Base-by-base conservation (phyloP, 2,113 vertebrate species). In the Silurus meridionalis region DNA sequence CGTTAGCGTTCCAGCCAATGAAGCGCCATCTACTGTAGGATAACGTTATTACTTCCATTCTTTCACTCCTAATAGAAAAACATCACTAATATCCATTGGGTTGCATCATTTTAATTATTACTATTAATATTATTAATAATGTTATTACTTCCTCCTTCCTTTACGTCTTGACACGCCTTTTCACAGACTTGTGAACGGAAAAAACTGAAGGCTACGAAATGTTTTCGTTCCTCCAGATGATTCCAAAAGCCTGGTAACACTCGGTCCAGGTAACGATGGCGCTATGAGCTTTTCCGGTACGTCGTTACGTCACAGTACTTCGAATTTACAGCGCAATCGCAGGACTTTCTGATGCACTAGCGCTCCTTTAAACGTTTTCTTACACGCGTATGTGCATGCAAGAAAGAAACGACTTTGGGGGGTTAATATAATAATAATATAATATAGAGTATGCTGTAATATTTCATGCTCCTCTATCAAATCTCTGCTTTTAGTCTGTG, bases 401-500 rank as follows among this genome's bases (percentile, higher is more conserved):
- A 57, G 57, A 61, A 5, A 46, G 25, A 80, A 80, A 21, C 25
- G 60, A 50, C 55, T 37, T 37, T 37, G 53, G 77, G 77, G 37
- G 37, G 55, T 50, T 66, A 19, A 55, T 37, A 25, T 57, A 28
- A 55, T 71, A 60, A 17, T 61, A 13, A 46, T 61, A 58, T 60
- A 58, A 11, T 48, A n/a, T 6, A 37, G 37, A 37, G 37, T 37
- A 19, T 37, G 14, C 46, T 77, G 71, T 77, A 60, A 77, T 66
- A 63, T 74, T 82, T 25, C 46, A 48, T n/a, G 75, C 28, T 63
- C 46, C 28, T 25, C 48, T 79, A 72, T 72, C 55, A 72, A 11
- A 57, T 74, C 79, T 66, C 80, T 85, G 83, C 87, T 85, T 77
- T 64, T 58, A 52, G 53, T 71, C 5, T 25, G 28, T 60, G 82